Percentiles rank a stretch among this genome's conserved stretches.
phyloP scores from a whole-genome alignment of 2,888 invertebrate genomes.

The Sarcophaga carnaria region DNA sequence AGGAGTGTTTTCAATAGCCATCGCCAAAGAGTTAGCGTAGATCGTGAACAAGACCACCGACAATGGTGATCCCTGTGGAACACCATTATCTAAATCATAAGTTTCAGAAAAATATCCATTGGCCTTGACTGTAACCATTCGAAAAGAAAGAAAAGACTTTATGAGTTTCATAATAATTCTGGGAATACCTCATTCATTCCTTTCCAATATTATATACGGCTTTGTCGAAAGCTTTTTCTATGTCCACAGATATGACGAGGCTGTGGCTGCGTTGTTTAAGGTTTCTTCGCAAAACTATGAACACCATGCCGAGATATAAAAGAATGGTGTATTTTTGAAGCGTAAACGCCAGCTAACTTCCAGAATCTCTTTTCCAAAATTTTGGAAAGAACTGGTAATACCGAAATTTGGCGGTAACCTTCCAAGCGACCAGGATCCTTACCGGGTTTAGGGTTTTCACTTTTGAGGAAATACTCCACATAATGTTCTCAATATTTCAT shows the following conservation, averaged over 20 bases:
- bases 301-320: conserved; percentile 22
- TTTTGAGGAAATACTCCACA: conserved; percentile 25
- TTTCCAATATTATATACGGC: conserved; percentile 17
- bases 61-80: too few species aligned
- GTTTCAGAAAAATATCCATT: conserved; percentile 4
- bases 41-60: too few species aligned
- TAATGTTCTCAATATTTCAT: neutral
- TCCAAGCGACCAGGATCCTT: conserved; percentile 7
- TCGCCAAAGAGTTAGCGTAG: too few species aligned
- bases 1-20: too few species aligned
- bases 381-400: conserved; percentile 19
- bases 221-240: conserved; percentile 36
- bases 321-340: conserved; percentile 23
- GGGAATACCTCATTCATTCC: conserved; percentile 3
- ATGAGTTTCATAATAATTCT: neutral
- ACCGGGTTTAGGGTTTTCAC: conserved; percentile 24
- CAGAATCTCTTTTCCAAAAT: conserved; percentile 12
- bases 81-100: neutral
- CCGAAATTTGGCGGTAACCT: conserved; percentile 20
- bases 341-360: neutral
- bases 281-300: neutral
- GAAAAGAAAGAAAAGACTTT: conserved; percentile 25
- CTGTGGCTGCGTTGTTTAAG: conserved; percentile 6
- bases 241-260: conserved; percentile 19
- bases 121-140: conserved; percentile 18